Evolutionary conservation across 1,140 invertebrate genomes (phyloP), one percentile per base, ranked within the genome.

Genomic region (Musca domestica): DNA sequence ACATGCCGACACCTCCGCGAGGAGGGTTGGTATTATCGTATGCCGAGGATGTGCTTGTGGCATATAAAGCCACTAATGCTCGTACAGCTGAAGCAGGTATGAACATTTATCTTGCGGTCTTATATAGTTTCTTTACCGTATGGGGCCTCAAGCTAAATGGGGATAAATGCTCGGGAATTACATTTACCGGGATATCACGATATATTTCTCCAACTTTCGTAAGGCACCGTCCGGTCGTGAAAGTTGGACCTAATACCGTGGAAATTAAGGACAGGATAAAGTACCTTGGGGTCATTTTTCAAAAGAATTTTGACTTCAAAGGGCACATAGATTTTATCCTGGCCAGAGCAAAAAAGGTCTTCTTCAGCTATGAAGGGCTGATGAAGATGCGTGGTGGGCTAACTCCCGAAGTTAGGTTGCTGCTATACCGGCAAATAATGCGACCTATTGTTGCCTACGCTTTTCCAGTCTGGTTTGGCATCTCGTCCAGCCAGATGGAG

Each of bases 381-480:
- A 4, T 56, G 34, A 41, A 41, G 10, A 41, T 41, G 34, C 4
- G 34, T 2, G 34, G 34, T 12, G 34, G 34, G 5, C 10, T 25
- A 15, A n/a, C 23, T 12, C 14, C 15, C 12, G 23, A 56, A n/a
- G 23, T 56, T 5, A 56, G 17, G 23, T 23, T 56, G 2, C 23
- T 56, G 9, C 27, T 56, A n/a, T 56, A 56, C n/a, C 12, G 23
- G 3, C 52, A 56, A 14, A 56, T 56, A n/a, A 27, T 56, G 5
- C 14, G 52, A 27, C 52, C 52, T 15, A 23, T 56, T 3, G 27
- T 56, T 4, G 12, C 52, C 52, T 56, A 56, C 15, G 52, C 52
- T 23, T 56, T 56, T 56, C 52, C 52, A 25, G 14, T 56, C 15
- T 56, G 52, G 52, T 56, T 27, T 56, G 52, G 17, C 6, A 56